These are phyloP conservation scores for Psittacula echo DNA, from an alignment of 2,797 vertebrate species.

Conservation along the genomic window DNA sequence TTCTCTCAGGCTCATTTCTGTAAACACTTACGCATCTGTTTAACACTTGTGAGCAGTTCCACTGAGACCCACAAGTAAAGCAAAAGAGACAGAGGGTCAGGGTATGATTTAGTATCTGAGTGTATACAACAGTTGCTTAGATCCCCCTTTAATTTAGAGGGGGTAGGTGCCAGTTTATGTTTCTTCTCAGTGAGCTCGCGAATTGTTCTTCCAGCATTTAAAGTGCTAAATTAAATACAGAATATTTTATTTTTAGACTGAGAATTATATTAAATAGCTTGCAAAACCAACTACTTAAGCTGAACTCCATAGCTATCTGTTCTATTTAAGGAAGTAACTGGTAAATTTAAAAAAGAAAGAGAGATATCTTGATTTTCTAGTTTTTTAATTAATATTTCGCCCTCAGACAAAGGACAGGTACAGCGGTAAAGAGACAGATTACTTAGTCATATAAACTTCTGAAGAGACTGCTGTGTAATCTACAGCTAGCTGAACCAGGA, in stretches of 20 bases:
- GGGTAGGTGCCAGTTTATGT: background rate
- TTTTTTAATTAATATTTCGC: slow-evolving; percentile 44
- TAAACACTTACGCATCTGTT: slow-evolving; percentile 23
- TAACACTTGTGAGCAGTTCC: slow-evolving; percentile 36
- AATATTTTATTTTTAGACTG: background rate
- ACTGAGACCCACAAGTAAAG: slow-evolving; percentile 6
- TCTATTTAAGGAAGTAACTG: slow-evolving; percentile 26
- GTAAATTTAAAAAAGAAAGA: background rate
- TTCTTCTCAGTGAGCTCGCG: background rate
- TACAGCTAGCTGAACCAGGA: slow-evolving; percentile 32
- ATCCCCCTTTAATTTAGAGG: background rate
- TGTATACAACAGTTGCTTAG: background rate
- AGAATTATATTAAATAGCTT: background rate
- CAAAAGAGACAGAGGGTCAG: background rate
- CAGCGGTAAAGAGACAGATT: slow-evolving; percentile 42
- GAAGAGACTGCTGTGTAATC: slow-evolving; percentile 32
- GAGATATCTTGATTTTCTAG: slow-evolving; percentile 32
- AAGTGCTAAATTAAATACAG: background rate
- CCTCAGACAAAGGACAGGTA: slow-evolving; percentile 2
- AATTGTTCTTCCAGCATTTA: background rate
- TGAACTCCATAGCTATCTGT: slow-evolving; percentile 16
- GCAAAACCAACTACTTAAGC: background rate
- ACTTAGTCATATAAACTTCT: slow-evolving; percentile 58
- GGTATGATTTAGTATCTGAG: background rate
- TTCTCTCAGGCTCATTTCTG: background rate